phyloP scores from a whole-genome alignment of 2,113 vertebrate species.

The Hoplias malabaricus region DNA sequence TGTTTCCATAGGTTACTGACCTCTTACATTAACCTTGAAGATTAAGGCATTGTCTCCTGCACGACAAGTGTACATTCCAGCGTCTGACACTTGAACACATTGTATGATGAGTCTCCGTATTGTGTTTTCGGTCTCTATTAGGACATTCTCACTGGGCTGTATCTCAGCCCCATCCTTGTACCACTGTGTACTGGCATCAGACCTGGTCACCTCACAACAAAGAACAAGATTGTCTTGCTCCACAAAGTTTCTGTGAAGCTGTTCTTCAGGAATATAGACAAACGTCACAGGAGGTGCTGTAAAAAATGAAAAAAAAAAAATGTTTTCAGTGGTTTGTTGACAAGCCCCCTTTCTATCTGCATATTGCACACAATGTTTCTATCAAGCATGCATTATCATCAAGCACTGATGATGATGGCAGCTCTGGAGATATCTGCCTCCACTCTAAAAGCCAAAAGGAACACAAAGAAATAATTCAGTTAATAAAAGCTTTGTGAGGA shows the following conservation, averaged over 20 bases:
- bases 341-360: conserved; percentile 22
- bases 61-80: conserved; percentile 75
- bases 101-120: conserved; percentile 62
- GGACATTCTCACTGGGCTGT: conserved; percentile 55
- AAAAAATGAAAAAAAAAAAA: conserved; percentile 35
- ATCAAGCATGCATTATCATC: conserved; percentile 64
- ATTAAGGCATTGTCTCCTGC: conserved; percentile 70
- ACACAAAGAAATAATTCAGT: conserved; percentile 36
- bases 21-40: conserved; percentile 78
- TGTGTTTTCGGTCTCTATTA: conserved; percentile 57
- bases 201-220: conserved; percentile 71
- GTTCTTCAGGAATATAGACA: conserved; percentile 66
- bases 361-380: conserved; percentile 19
- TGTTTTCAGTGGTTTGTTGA: background rate
- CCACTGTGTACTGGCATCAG: conserved; percentile 69
- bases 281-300: conserved; percentile 75
- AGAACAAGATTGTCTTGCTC: conserved; percentile 70
- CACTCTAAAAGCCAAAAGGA: conserved; percentile 56
- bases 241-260: conserved; percentile 74
- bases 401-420: conserved; percentile 49
- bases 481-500: conserved; percentile 55
- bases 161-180: conserved; percentile 76
- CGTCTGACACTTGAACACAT: conserved; percentile 64
- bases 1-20: conserved; percentile 54
- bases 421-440: conserved; percentile 48